A percentile compares a stretch with the other conserved stretches of the same genome.
phyloP scores from a whole-genome alignment of 2,113 vertebrate genomes.

The Saguinus midas region DNA sequence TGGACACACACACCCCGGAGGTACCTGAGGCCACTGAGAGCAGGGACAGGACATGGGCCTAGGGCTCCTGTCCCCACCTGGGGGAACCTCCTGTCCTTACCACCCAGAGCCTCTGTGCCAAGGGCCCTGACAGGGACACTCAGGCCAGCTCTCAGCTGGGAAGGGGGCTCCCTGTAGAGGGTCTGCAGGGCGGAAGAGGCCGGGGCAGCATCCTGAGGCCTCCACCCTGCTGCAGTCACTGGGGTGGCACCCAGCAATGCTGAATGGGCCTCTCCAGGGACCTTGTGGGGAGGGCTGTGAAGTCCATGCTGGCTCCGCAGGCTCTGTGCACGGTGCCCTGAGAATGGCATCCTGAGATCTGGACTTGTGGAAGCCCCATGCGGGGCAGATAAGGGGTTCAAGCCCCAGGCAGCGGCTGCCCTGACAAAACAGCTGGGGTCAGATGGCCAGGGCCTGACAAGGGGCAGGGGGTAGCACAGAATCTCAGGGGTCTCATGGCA shows the following conservation, averaged over 20 bases:
- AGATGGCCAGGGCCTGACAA: too few species aligned
- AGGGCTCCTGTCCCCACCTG: background rate
- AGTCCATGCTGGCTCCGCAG: background rate
- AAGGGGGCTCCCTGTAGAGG: background rate
- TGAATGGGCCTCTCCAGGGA: background rate
- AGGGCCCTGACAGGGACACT: background rate
- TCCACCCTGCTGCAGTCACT: background rate
- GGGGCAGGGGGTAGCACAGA: too few species aligned
- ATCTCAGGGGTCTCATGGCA: background rate
- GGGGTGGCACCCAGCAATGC: accelerated
- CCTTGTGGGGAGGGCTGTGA: background rate
- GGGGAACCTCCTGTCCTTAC: background rate
- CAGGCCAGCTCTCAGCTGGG: background rate
- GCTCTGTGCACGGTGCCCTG: background rate
- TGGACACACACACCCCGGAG: background rate
- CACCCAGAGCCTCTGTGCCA: background rate
- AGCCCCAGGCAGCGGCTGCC: background rate
- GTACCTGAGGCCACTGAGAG: accelerated
- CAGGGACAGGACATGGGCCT: background rate
- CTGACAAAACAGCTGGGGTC: background rate
- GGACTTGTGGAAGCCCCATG: background rate
- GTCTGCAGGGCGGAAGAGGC: accelerated
- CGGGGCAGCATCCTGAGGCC: background rate
- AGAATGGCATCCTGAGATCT: background rate
- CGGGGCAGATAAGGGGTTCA: background rate